Percentiles rank a stretch among this genome's conserved stretches.
These are phyloP conservation scores for Tenualosa ilisha DNA, from an alignment of 2,797 vertebrate genomes.

Conservation along the genomic window DNA sequence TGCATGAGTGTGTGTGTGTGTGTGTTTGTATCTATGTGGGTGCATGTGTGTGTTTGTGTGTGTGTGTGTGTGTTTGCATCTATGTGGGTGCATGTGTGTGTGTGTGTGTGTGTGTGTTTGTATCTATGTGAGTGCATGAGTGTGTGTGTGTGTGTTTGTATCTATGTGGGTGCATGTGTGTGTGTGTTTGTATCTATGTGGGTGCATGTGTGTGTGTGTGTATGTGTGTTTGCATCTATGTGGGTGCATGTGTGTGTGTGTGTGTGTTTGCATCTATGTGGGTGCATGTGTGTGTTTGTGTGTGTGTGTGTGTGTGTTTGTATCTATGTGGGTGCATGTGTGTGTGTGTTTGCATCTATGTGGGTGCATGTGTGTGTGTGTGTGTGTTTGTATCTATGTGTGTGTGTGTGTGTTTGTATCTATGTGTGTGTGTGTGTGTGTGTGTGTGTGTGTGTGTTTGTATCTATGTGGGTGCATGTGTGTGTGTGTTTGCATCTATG, in stretches of 20 bases:
- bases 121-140: no score
- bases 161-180: no score
- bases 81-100: no score
- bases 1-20: slow-evolving; percentile 77
- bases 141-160: slow-evolving; percentile 64
- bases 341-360: no score
- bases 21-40: no score
- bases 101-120: slow-evolving; percentile 61
- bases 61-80: slow-evolving; percentile 56
- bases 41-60: slow-evolving; percentile 69
- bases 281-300: slow-evolving; percentile 66
- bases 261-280: no score
- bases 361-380: slow-evolving; percentile 67
- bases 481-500: no score
- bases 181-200: no score
- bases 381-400: no score
- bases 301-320: slow-evolving; percentile 61
- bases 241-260: slow-evolving; percentile 73
- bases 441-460: slow-evolving; percentile 61
- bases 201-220: slow-evolving; percentile 65
- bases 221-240: no score
- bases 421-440: slow-evolving; percentile 60
- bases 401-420: slow-evolving; percentile 66
- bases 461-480: no score
- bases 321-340: no score